Base-by-base conservation (phyloP, 2,113 vertebrate species). In the Copsychus sechellarum region DNA sequence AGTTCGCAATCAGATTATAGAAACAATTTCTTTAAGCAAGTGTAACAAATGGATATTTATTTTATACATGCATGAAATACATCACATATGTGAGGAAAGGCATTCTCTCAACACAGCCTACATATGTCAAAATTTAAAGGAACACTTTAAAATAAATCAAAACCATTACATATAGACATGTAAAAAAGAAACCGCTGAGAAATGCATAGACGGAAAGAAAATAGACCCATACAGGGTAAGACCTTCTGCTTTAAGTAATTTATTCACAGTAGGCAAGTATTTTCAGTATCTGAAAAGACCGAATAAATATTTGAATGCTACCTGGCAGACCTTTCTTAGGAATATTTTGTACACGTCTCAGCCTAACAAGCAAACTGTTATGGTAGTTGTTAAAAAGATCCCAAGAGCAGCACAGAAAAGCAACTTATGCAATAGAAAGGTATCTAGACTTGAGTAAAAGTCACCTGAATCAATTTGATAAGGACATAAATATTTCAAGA, bases 291-390 rank as follows among this genome's bases (percentile, higher is more conserved):
- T 79, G 48, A 66, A 85, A 48, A 64, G 50, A 73, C 17, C 58
- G 15, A 34, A 71, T 40, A 31, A 89, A 70, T 79, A 86, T 42
- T 72, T 76, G 61, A 78, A 66, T 57, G 28, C 23, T 42, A 76
- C 51, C 42, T 89, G 51, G 90, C 82, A 91, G 71, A 33, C 56
- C 50, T 54, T 86, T 40, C 43, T 50, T 58, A 62, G 45, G 29
- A 93, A 82, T 19, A 53, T 48, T 82, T 96, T 17, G 77, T 42
- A 79, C 21, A 51, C 45, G 79, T 71, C 23, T 65, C 50, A 61
- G 14, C 57, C 53, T 96, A 95, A 94, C 71, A 84, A 84, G 69
- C 26, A 56, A 73, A 76, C 34, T 85, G 62, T 56, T 91, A 81
- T 18, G 43, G 36, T 62, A 81, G 38, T 50, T 90, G 62, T 94